Conservation (phyloP, 2,888 invertebrate genomes). For the Drosophila recens region DNA sequence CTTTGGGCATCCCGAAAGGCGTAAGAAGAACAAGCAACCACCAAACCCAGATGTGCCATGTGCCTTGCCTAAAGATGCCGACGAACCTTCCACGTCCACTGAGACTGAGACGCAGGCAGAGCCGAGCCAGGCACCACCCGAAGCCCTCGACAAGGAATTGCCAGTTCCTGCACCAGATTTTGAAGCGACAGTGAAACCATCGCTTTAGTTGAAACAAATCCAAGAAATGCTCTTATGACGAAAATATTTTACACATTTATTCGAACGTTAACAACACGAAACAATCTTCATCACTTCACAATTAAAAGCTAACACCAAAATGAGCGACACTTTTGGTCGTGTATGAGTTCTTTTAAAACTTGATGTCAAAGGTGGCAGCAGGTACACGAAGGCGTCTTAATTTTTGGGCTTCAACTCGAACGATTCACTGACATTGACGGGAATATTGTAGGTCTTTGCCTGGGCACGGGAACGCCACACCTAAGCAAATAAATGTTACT, state of each 20-base stretch:
- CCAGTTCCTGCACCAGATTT: conserved; percentile 16
- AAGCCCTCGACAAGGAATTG: background rate
- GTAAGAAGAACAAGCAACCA: conserved; percentile 83
- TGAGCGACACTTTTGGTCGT: conserved; percentile 8
- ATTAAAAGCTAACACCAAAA: conserved; percentile 40
- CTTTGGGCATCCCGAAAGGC: conserved; percentile 91
- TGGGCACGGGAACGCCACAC: conserved; percentile 82
- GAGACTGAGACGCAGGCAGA: conserved; percentile 27
- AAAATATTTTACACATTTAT: conserved; percentile 40
- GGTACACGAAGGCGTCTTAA: conserved; percentile 30
- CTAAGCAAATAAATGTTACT: conserved; percentile 41
- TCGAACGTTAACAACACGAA: conserved; percentile 47
- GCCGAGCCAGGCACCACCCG: background rate
- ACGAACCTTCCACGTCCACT: conserved; percentile 62
- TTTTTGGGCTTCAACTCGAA: conserved; percentile 74
- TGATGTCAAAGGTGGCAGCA: conserved; percentile 23
- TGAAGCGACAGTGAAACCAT: conserved; percentile 33
- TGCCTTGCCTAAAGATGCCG: conserved; percentile 8
- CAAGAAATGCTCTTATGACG: conserved; percentile 7
- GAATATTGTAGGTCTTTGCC: conserved; percentile 72
- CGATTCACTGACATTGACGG: conserved; percentile 72
- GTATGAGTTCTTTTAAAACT: conserved; percentile 2
- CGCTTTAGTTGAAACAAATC: conserved; percentile 19
- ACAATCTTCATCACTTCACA: conserved; percentile 16
- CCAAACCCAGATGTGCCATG: conserved; percentile 27